Evolutionary conservation across 1,140 invertebrate genomes (phyloP), one percentile per base, ranked within the genome.

Genomic region (Belonocnema kinseyi): DNA sequence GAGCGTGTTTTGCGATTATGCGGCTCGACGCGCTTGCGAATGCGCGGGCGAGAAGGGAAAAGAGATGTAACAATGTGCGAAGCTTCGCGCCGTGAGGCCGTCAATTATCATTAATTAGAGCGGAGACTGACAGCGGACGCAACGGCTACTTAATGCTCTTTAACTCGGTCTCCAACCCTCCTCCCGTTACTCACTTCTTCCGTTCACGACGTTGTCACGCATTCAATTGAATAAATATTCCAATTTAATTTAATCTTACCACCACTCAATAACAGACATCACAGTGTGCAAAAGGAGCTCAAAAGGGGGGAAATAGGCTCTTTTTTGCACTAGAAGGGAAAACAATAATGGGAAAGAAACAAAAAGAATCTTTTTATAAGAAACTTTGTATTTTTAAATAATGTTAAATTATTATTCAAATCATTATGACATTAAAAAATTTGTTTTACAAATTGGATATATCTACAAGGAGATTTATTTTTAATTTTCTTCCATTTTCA

Each of bases 31-130:
- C 66, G 73, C 54, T 50, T 19, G 75, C 33, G 40, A 66, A 66
- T 66, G 61, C 76, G 52, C 50, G 76, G 56, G 73, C 74, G 19
- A 77, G 80, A 21, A 75, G 76, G 81, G 80, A 80, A 82, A 78
- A 79, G 83, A 79, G 77, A 77, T 80, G 77, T 83, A 84, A 84
- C 85, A 86, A 88, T 85, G 89, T 88, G 89, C 89, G 86, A 91
- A 86, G 85, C 89, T 91, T 91, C 89, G 85, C 89, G 89, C 89
- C 53, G 26, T 66, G 26, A 66, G 88, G 83, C 88, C 88, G 90
- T 91, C 90, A 91, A 90, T 91, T 91, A 88, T 87, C 85, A 91
- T 91, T 90, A 91, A 91, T 91, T 91, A 90, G 89, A 91, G 89
- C 90, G 88, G 86, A 91, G 90, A 91, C 89, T 91, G 89, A 91